Conservation (phyloP, 2,113 vertebrate genomes). For the Paradoxurus hermaphroditus region DNA sequence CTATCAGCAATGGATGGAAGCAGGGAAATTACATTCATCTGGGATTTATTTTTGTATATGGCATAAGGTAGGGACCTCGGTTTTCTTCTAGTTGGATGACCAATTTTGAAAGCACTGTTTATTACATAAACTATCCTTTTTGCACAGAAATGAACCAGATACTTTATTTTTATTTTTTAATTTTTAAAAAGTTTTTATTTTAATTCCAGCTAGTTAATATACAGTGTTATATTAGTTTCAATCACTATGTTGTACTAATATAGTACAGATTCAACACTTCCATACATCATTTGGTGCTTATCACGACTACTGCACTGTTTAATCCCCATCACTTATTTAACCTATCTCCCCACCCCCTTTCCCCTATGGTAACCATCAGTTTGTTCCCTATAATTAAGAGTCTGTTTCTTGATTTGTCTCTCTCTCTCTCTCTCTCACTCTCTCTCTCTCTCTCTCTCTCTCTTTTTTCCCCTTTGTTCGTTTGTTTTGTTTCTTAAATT, state of each 20-base stretch:
- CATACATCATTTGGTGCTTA: background rate
- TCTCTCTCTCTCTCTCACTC: background rate
- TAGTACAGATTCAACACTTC: background rate
- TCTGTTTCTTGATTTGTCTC: background rate
- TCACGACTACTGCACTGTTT: background rate
- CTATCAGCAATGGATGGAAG: conserved; percentile 5
- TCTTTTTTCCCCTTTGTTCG: background rate
- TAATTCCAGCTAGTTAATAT: background rate
- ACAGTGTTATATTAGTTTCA: background rate
- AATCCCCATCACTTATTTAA: background rate
- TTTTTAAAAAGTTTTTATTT: background rate
- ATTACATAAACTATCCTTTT: conserved; percentile 14
- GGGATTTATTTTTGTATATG: background rate
- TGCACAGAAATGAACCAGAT: background rate
- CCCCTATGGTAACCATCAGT: background rate
- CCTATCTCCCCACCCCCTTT: background rate
- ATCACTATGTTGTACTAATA: background rate
- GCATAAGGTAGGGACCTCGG: background rate
- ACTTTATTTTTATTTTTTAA: background rate
- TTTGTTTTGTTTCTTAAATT: background rate
- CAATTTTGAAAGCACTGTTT: conserved; percentile 32
- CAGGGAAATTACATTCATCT: conserved; percentile 16
- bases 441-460: too few relatives aligned
- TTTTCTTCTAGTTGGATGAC: background rate
- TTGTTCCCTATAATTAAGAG: background rate